Evolutionary conservation across 2,113 vertebrate genomes (phyloP).

Genomic region (Chrysemys picta): DNA sequence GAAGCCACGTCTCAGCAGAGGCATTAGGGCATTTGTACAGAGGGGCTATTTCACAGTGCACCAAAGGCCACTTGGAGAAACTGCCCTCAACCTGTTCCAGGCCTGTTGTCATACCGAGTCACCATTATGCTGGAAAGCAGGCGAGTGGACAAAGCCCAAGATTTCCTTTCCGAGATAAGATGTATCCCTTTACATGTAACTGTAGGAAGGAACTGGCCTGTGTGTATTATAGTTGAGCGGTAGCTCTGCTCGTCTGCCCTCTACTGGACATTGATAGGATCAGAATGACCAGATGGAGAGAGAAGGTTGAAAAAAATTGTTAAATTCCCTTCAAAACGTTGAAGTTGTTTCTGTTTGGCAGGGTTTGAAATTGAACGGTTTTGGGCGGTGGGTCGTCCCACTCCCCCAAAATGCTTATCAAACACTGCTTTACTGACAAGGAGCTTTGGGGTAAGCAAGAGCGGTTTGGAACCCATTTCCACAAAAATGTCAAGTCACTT

Average conservation of each 20-base stretch:
- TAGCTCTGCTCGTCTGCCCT: neutral
- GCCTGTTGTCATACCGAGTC: neutral
- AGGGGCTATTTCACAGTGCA: neutral
- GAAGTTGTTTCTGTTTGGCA: neutral
- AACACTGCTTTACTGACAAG: neutral
- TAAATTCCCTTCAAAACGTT: neutral
- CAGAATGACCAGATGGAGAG: neutral
- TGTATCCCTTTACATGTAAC: neutral
- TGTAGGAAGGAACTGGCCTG: neutral
- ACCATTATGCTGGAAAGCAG: neutral
- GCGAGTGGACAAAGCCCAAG: accelerated
- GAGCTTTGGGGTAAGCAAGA: too few relatives aligned
- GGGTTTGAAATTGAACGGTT: neutral
- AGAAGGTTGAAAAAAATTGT: neutral
- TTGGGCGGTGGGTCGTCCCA: too few relatives aligned
- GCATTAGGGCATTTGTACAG: neutral
- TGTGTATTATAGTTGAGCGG: neutral
- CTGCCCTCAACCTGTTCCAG: neutral
- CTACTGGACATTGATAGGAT: neutral
- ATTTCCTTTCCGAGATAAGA: neutral
- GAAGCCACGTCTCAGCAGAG: neutral
- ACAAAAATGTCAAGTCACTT: neutral
- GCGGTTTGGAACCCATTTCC: neutral
- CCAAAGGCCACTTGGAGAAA: neutral
- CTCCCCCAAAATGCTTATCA: neutral